Evolutionary conservation across 2,888 invertebrate genomes (phyloP).

Genomic region (Nudaria mundana): DNA sequence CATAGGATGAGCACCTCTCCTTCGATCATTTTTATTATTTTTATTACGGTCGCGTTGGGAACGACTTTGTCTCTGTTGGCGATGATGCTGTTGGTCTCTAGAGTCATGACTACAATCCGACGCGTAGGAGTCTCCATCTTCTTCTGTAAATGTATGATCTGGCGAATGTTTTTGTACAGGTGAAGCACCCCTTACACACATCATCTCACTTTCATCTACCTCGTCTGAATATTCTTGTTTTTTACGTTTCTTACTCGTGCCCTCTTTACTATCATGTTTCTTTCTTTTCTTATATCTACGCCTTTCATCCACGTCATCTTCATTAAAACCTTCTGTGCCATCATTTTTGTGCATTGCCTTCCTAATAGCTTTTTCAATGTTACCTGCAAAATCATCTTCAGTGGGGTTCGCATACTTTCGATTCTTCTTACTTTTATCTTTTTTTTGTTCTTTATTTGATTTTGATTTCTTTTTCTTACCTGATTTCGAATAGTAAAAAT

Average conservation of each 20-base stretch:
- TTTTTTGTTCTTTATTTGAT: constrained; percentile 74
- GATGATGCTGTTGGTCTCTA: constrained; percentile 72
- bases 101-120: constrained; percentile 81
- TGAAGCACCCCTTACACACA: constrained; percentile 89
- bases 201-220: constrained; percentile 89
- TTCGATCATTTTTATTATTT: constrained; percentile 75
- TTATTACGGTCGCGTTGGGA: constrained; percentile 72
- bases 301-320: constrained; percentile 73
- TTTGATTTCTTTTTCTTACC: constrained; percentile 78
- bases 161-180: constrained; percentile 72
- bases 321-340: constrained; percentile 60
- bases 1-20: constrained; percentile 79
- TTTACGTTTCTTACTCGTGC: constrained; percentile 81
- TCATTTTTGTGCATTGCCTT: constrained; percentile 87
- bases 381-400: constrained; percentile 89
- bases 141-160: constrained; percentile 65
- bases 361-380: constrained; percentile 89
- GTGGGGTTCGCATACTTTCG: constrained; percentile 61
- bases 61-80: constrained; percentile 62
- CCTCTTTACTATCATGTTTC: constrained; percentile 81
- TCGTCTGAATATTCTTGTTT: constrained; percentile 79
- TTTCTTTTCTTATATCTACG: constrained; percentile 81
- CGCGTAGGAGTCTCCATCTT: constrained; percentile 77
- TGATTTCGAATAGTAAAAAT: constrained; percentile 64
- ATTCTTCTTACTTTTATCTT: constrained; percentile 76